Conservation (phyloP, 2,797 vertebrate genomes). For the Podargus strigoides region DNA sequence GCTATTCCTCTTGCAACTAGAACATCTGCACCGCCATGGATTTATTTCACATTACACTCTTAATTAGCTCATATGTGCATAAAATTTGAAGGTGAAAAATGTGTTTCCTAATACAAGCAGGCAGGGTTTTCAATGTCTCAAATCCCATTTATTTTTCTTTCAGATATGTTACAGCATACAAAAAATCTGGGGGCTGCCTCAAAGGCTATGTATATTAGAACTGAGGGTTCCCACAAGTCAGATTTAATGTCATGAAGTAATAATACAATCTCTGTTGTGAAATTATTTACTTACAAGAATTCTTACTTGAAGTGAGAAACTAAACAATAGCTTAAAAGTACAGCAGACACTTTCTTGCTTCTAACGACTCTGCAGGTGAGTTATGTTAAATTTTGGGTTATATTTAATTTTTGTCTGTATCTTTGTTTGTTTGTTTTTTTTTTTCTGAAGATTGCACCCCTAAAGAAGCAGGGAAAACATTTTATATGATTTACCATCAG, state of each 20-base stretch:
- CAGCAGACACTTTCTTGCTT: not conserved
- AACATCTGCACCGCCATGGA: not conserved
- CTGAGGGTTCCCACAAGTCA: not conserved
- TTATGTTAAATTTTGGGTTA: not conserved
- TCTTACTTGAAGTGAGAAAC: not conserved
- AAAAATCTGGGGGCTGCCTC: not conserved
- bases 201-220: not conserved
- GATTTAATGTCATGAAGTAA: not conserved
- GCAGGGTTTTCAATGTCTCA: not conserved
- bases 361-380: not conserved
- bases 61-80: constrained; percentile 30
- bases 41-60: constrained; percentile 36
- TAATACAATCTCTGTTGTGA: not conserved
- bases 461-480: not conserved
- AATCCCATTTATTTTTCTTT: constrained; percentile 13
- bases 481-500: not conserved
- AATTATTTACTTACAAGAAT: not conserved
- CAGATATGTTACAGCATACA: not conserved
- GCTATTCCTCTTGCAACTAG: not conserved
- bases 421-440: no score
- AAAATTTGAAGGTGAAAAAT: constrained; percentile 44
- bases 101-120: not conserved
- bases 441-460: not conserved
- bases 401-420: not conserved
- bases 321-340: not conserved